These are phyloP conservation scores for Pseudachorutes palmiensis DNA, from an alignment of 1,140 invertebrate species.

Conservation along the genomic window DNA sequence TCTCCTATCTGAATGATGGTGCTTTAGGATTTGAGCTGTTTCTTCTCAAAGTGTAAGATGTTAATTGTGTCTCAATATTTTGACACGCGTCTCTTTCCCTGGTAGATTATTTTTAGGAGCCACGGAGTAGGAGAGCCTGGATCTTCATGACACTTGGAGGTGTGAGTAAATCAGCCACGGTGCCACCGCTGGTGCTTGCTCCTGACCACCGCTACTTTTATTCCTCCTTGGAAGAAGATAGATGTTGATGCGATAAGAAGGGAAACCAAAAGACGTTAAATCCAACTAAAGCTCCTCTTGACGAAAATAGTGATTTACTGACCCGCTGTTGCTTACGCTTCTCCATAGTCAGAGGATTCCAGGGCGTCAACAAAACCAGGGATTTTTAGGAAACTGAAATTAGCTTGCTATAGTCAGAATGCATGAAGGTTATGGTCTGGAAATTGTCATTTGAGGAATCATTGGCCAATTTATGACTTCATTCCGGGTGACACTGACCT, in stretches of 20 bases:
- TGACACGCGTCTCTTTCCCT: conserved; percentile 6
- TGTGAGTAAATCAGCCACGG: neutral
- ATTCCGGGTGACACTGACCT: no score
- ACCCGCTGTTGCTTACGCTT: conserved; percentile 32
- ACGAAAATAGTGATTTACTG: conserved; percentile 34
- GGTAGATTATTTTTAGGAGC: neutral
- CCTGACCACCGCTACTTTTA: neutral
- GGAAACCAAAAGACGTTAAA: conserved; percentile 8
- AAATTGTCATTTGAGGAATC: no score
- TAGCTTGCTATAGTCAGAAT: no score
- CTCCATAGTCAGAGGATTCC: neutral
- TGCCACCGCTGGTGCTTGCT: neutral
- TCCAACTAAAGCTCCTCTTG: conserved; percentile 12
- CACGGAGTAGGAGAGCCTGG: neutral
- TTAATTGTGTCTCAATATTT: conserved; percentile 10
- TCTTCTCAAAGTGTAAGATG: no score
- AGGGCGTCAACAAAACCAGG: no score
- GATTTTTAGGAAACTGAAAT: no score
- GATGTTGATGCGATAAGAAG: conserved; percentile 11
- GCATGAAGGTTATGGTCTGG: no score
- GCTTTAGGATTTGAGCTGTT: no score
- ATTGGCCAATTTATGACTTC: no score
- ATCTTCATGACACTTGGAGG: neutral
- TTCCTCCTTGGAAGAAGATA: neutral
- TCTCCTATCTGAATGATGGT: no score